Evolutionary conservation across 2,797 vertebrate genomes (phyloP), one percentile per base, ranked within the genome.

Genomic region (Ctenopoma multispine): DNA sequence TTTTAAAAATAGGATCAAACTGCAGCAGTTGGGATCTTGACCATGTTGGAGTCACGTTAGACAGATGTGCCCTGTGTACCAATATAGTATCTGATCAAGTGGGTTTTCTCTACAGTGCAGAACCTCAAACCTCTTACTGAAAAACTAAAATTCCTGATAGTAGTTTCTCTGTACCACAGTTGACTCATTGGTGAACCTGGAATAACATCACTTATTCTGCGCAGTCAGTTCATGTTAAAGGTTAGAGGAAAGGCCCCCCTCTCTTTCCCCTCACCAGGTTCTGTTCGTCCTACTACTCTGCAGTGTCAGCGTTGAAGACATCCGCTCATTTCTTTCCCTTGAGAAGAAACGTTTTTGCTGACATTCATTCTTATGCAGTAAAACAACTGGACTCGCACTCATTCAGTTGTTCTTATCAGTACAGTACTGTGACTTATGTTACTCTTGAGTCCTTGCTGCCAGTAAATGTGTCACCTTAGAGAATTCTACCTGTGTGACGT

Each of bases 1-100:
- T 64, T 59, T 72, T 72, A 77, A 73, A 79, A 77, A 84, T 82
- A 67, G 60, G 23, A 59, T 59, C 49, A 59, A 57, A 67, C 14
- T 0, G 41, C 55, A 73, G 63, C 50, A 65, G 53, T 14, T 34
- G 29, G 57, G 14, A 40, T 66, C 49, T 57, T 5, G 27, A 18
- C 18, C 11, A 36, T 58, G 50, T n/a, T 63, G 56, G 57, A 7
- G 40, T 64, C 0, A 12, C 34, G 29, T 50, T 24, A 27, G 64
- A 10, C 3, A 6, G 49, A 43, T 47, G 47, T 51, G 14, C 8
- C 43, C 23, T 10, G 44, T 47, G 43, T 46, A 49, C 59, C 4
- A 24, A 34, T 34, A 34, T 24, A 24, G 24, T 24, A 24, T 24
- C 24, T 34, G 8, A 10, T 9, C 31, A 34, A 34, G 31, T 9